Percentiles rank a stretch among this genome's conserved stretches.
Conservation (phyloP, 1,140 invertebrate genomes). For the Drosophila nebulosa region DNA sequence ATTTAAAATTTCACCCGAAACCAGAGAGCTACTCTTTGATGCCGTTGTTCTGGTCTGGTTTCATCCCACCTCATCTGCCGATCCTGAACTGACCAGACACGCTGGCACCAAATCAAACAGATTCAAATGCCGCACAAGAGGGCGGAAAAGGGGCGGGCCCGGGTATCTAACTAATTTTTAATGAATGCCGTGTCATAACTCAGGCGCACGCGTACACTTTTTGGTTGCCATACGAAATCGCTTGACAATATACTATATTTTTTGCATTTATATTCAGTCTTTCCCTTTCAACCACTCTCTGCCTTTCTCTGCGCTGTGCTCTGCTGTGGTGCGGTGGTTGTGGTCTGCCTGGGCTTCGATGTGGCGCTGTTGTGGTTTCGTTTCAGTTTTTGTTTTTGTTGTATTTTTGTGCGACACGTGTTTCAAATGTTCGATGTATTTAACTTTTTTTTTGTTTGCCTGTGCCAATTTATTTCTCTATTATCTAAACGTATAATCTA, state of each 20-base stretch:
- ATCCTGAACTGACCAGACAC: slow-evolving; percentile 58
- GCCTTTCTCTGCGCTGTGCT: slow-evolving; percentile 11
- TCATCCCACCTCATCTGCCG: slow-evolving; percentile 43
- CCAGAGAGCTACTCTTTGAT: slow-evolving; percentile 34
- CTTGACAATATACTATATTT: slow-evolving; percentile 31
- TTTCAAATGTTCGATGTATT: slow-evolving; percentile 67
- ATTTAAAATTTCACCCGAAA: slow-evolving; percentile 73
- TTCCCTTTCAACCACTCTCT: slow-evolving; percentile 42
- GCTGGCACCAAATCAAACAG: slow-evolving; percentile 55
- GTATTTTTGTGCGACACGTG: slow-evolving; percentile 65
- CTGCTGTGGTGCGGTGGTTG: slow-evolving; percentile 8
- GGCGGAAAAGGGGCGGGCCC: slow-evolving; percentile 6
- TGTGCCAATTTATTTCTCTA: slow-evolving; percentile 77
- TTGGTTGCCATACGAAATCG: slow-evolving; percentile 46
- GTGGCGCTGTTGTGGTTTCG: slow-evolving; percentile 30
- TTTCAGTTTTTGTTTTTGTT: slow-evolving; percentile 28
- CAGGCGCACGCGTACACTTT: slow-evolving; percentile 60
- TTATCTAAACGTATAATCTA: slow-evolving; percentile 72
- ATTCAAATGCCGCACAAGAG: slow-evolving; percentile 39
- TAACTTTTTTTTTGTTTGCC: slow-evolving; percentile 38
- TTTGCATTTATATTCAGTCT: slow-evolving; percentile 62
- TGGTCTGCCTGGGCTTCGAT: slow-evolving; percentile 20
- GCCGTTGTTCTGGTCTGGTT: background rate
- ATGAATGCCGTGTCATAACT: slow-evolving; percentile 59
- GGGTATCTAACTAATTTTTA: slow-evolving; percentile 24